phyloP scores from a whole-genome alignment of 2,113 vertebrate genomes.

The Rattus rattus region DNA sequence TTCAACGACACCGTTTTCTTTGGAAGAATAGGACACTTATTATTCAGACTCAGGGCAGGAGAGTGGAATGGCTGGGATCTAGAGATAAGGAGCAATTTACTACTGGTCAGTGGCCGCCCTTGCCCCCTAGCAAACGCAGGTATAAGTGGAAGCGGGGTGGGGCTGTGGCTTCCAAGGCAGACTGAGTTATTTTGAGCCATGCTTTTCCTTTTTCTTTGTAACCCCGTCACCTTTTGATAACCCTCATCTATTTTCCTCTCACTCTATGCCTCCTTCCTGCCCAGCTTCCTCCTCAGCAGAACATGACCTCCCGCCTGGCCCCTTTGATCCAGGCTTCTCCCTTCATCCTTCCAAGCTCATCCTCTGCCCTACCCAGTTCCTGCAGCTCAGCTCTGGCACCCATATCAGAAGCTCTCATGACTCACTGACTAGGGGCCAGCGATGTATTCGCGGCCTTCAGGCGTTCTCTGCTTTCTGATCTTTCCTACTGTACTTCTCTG shows the following conservation, averaged over 20 bases:
- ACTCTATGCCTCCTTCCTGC: background rate
- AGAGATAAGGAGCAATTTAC: conserved; percentile 58
- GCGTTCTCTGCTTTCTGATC: background rate
- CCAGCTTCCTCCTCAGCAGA: background rate
- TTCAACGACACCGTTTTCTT: conserved; percentile 58
- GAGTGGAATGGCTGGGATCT: conserved; percentile 46
- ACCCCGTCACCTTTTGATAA: conserved; percentile 17
- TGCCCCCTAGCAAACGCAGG: background rate
- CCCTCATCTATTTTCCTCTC: background rate
- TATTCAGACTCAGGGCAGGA: conserved; percentile 46
- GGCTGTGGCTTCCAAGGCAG: background rate
- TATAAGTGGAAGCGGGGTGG: conserved; percentile 20
- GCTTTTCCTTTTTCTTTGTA: background rate
- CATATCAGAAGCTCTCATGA: background rate
- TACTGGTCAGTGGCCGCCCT: background rate
- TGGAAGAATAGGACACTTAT: conserved; percentile 32
- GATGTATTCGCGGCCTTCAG: background rate
- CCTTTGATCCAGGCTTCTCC: background rate
- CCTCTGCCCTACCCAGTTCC: background rate
- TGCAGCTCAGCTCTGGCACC: background rate
- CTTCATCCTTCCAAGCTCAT: background rate
- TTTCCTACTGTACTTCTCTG: background rate
- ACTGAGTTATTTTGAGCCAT: conserved; percentile 5
- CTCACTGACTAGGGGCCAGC: background rate
- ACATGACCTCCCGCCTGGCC: background rate